These are phyloP conservation scores for Chiloscyllium punctatum DNA, from an alignment of 2,797 vertebrate genomes.

Conservation along the genomic window DNA sequence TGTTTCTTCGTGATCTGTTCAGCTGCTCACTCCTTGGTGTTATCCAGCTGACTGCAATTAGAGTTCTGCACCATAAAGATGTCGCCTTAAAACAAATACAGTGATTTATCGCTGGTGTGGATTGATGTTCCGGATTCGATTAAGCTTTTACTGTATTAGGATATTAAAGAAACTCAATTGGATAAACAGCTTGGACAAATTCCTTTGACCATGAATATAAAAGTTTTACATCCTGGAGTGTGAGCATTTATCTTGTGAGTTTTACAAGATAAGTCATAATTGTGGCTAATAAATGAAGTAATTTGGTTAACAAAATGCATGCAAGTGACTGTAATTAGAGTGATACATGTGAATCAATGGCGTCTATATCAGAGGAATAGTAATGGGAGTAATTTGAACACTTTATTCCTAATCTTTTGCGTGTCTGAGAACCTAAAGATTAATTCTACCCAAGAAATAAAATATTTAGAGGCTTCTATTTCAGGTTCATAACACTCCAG, in stretches of 20 bases:
- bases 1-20: neutral
- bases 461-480: conserved; percentile 34
- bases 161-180: conserved; percentile 34
- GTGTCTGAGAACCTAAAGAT: conserved; percentile 15
- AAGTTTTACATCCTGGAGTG: conserved; percentile 7
- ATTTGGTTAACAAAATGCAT: neutral
- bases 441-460: conserved; percentile 13
- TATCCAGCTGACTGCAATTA: conserved; percentile 28
- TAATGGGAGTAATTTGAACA: conserved; percentile 26
- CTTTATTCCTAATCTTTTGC: conserved; percentile 23
- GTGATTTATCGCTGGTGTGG: conserved; percentile 18
- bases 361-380: conserved; percentile 7
- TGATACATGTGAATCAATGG: conserved; percentile 22
- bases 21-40: conserved; percentile 14
- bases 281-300: conserved; percentile 29
- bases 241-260: neutral
- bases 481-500: conserved; percentile 22
- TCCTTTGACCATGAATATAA: neutral
- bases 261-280: conserved; percentile 16
- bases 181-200: neutral
- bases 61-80: conserved; percentile 20
- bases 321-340: conserved; percentile 26
- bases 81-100: neutral
- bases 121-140: conserved; percentile 31
- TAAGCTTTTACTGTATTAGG: conserved; percentile 28